These are phyloP conservation scores for Bruchidius siliquastri DNA, from an alignment of 2,888 invertebrate genomes.

Conservation along the genomic window DNA sequence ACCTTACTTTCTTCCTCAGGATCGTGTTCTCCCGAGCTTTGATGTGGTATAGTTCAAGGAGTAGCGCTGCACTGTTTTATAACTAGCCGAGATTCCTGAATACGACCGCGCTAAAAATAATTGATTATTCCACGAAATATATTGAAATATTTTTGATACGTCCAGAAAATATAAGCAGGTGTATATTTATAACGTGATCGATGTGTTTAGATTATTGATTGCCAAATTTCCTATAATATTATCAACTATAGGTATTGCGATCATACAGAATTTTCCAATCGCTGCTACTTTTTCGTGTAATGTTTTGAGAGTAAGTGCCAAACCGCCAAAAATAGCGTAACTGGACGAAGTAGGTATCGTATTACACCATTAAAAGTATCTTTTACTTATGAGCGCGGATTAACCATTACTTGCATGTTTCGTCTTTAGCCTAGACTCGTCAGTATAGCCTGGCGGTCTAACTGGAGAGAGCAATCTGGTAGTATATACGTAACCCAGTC, in stretches of 20 bases:
- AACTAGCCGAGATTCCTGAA: not conserved
- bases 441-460: too few relatives aligned
- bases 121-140: constrained; percentile 17
- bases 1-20: too few relatives aligned
- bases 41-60: not conserved
- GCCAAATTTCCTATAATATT: constrained; percentile 15
- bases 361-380: not conserved
- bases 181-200: constrained; percentile 18
- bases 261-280: not conserved
- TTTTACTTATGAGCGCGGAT: too few relatives aligned
- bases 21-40: too few relatives aligned
- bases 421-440: too few relatives aligned
- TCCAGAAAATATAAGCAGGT: constrained; percentile 20
- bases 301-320: not conserved
- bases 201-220: constrained; percentile 20
- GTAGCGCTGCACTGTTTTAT: not conserved
- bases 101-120: not conserved
- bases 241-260: not conserved
- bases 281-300: not conserved
- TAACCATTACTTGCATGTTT: too few relatives aligned
- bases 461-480: too few relatives aligned
- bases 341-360: not conserved
- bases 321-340: not conserved
- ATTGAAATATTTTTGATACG: constrained; percentile 23
- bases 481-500: too few relatives aligned